Base-by-base conservation (phyloP, 92 coral and sea anemone genomes). In the Virgularia gustaviana region DNA sequence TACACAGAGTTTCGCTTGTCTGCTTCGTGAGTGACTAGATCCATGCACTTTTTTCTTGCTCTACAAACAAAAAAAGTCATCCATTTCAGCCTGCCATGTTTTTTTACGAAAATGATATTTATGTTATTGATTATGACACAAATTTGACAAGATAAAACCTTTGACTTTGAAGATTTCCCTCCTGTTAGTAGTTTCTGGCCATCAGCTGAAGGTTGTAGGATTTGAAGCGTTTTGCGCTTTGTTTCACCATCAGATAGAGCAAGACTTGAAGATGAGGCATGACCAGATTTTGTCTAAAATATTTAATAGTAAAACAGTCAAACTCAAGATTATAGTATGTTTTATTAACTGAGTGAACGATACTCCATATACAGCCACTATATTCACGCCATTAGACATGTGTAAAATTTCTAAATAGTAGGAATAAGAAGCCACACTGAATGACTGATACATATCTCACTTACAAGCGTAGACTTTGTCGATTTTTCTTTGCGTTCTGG, bases 121-220 rank as follows among this genome's bases (percentile, higher is more conserved):
- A 75, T 90, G 82, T 41, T 61, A 19, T 37, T 34, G 6, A 36
- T 30, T 2, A 22, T 27, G 2, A 16, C 36, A 23, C 11, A 11
- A 32, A 67, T 15, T 39, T 39, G 32, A 19, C 16, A 27, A n/a
- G 51, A 54, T 47, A 67, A 20, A 73, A 83, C 84, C 88, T 81
- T 78, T 12, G 61, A 76, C 53, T 81, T 86, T 16, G 58, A 70
- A 15, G 82, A 78, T 58, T 76, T 72, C 59, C 95, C 83, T 25
- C 97, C 97, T 27, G 86, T 89, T 39, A 91, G 97, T 13, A 79
- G 63, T 43, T 90, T 95, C 42, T 87, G 85, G 3, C 97, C 95
- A 63, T 70, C 79, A 16, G 96, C 97, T 6, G 89, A 53, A 0
- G 97, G 97, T 35, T 91, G 97, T 29, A 91, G 85, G 68, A 91